Percentiles rank a stretch among this genome's conserved stretches.
Conservation (phyloP, 2,113 vertebrate species). For the Antennarius striatus region DNA sequence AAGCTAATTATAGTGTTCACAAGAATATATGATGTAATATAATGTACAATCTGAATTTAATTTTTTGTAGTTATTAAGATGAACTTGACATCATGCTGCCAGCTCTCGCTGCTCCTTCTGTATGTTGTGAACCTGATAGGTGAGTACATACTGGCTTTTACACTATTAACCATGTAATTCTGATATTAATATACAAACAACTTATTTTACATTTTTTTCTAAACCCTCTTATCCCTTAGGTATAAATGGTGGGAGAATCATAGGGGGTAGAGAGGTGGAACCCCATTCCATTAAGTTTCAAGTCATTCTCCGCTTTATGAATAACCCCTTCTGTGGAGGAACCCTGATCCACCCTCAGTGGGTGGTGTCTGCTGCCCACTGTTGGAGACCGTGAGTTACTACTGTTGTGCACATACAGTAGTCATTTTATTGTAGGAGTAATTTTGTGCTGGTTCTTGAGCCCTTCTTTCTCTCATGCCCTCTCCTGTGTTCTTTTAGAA, state of each 20-base stretch:
- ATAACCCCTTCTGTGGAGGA: constrained; percentile 77
- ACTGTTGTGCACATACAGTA: constrained; percentile 1
- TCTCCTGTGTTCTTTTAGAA: constrained; percentile 47
- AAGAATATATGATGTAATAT: background rate
- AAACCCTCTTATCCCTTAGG: constrained; percentile 41
- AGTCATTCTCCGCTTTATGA: constrained; percentile 68
- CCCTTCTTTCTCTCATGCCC: too few relatives aligned
- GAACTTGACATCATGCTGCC: constrained; percentile 36
- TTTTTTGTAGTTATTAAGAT: constrained; percentile 39
- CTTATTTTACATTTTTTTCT: too few relatives aligned
- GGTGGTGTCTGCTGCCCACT: constrained; percentile 83
- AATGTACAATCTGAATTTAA: background rate
- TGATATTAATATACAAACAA: too few relatives aligned
- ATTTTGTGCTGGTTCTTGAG: too few relatives aligned
- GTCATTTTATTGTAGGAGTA: background rate
- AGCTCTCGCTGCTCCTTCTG: constrained; percentile 50
- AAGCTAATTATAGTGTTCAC: background rate
- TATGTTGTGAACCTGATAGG: constrained; percentile 47
- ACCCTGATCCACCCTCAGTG: constrained; percentile 75
- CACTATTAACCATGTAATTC: background rate
- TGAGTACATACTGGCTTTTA: constrained; percentile 18
- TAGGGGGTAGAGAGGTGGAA: constrained; percentile 69
- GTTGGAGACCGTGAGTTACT: constrained; percentile 82
- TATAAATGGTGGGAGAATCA: constrained; percentile 63
- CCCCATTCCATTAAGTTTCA: constrained; percentile 75